Evolutionary conservation across 2,113 vertebrate species (phyloP), one percentile per base, ranked within the genome.

Genomic region (Paramormyrops kingsleyae): DNA sequence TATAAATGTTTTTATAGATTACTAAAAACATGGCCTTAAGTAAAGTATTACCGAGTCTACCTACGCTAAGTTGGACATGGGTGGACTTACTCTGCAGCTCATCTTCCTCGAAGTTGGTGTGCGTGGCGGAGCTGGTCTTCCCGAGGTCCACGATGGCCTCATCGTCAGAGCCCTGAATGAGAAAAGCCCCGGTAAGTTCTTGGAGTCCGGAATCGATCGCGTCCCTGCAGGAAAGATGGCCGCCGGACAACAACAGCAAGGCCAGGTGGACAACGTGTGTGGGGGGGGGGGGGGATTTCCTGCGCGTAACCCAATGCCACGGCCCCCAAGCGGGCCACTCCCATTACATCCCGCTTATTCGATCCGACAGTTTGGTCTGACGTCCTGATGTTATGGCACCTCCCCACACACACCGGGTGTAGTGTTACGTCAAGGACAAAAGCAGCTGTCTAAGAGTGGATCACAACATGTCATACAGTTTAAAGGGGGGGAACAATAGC

Each of bases 101-200:
- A 91, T 99, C 98, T 66, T 94, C 97, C 94, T 98, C 98, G 89
- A 97, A 98, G 94, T 98, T 97, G 90, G 97, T 97, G 83, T 97
- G 97, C 92, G 97, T 97, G 85, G 96, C 96, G 94, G 97, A 98
- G 93, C 97, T 99, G 92, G 95, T 96, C 96, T 99, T 99, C 90
- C 98, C 98, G 89, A 97, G 97, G 96, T 99, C 98, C 91, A 99
- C 97, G 90, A 98, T 89, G 10, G 97, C 98, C 96, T 99, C 98
- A 93, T 99, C 98, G 94, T 99, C 97, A 5, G 97, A 96, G 95
- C 98, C 97, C 98, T 99, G 90, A 87, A 87, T 93, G 6, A 87
- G 90, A 24, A 90, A 7, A 70, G 1, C 2, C 87, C 9, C 27
- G 17, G 4, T 35, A 27, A 87, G 59, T 49, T 39, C 50, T 10